A percentile compares a stretch with the other conserved stretches of the same genome.
Evolutionary conservation across 2,797 vertebrate species (phyloP).

Genomic region (Loris lydekkerianus): DNA sequence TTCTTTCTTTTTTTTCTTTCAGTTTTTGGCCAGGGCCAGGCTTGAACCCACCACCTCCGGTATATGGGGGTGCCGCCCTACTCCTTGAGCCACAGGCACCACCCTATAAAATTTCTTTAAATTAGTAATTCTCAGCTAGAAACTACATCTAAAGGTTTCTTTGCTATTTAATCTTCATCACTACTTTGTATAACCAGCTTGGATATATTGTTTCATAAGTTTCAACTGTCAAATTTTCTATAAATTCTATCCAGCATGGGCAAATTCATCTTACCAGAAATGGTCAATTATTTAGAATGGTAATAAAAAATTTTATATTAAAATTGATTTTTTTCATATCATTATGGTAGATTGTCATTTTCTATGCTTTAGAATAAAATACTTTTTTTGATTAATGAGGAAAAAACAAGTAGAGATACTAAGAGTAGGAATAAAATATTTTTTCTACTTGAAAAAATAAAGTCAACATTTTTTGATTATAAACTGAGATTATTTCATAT

Average conservation of each 20-base stretch:
- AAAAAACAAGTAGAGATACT: slow-evolving; percentile 30
- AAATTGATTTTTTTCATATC: slow-evolving; percentile 31
- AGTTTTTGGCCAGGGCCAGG: no score
- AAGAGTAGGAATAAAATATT: slow-evolving; percentile 5
- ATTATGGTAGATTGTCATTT: neutral
- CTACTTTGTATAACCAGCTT: slow-evolving; percentile 31
- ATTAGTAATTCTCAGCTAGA: slow-evolving; percentile 23
- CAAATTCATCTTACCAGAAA: neutral
- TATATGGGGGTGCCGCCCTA: no score
- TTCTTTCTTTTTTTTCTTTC: neutral
- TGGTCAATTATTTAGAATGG: slow-evolving; percentile 1
- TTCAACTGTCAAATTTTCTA: slow-evolving; percentile 39
- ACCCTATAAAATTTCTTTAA: neutral
- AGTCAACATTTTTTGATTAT: neutral
- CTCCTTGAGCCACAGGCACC: no score
- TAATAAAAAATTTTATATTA: slow-evolving; percentile 31
- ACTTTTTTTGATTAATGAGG: slow-evolving; percentile 20
- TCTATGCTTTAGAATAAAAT: slow-evolving; percentile 12
- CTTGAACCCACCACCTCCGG: no score
- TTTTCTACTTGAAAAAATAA: slow-evolving; percentile 17
- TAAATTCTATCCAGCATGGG: neutral
- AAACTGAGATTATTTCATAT: neutral
- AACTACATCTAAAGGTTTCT: neutral
- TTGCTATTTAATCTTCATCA: slow-evolving; percentile 12
- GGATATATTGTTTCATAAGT: slow-evolving; percentile 14